phyloP scores from a whole-genome alignment of 1,140 invertebrate species.

The Dreissena rostriformis region DNA sequence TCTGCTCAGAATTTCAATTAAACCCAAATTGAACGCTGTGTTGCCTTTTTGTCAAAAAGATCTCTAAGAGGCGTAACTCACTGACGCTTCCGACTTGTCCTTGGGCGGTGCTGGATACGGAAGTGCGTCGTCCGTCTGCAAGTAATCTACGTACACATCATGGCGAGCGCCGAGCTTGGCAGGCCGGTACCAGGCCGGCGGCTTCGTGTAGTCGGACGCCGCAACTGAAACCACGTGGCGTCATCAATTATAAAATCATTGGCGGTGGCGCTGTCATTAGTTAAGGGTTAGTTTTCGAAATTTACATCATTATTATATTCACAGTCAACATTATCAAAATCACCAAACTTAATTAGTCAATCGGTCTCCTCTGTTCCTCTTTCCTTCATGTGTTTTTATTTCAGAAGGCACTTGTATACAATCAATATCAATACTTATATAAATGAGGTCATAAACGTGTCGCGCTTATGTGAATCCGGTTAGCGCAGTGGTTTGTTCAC shows the following conservation, averaged over 20 bases:
- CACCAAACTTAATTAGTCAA: too few relatives aligned
- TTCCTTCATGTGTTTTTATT: too few relatives aligned
- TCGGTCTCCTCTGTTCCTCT: too few relatives aligned
- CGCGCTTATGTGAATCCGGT: background rate
- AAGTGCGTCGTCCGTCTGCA: conserved; percentile 67
- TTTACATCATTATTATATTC: too few relatives aligned
- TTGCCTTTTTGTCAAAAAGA: too few relatives aligned
- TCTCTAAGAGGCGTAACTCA: conserved; percentile 16
- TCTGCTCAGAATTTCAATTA: background rate
- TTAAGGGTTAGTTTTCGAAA: too few relatives aligned
- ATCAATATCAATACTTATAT: too few relatives aligned
- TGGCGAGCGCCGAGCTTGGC: conserved; percentile 52
- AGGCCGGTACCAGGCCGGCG: conserved; percentile 59
- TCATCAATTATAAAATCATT: background rate
- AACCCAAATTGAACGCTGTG: too few relatives aligned
- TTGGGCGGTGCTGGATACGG: conserved; percentile 63
- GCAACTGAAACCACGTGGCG: conserved; percentile 48
- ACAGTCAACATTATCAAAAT: too few relatives aligned
- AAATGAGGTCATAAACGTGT: background rate
- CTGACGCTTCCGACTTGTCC: conserved; percentile 65
- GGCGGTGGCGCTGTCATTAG: background rate
- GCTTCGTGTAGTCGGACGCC: conserved; percentile 62
- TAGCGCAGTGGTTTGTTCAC: background rate
- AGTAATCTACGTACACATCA: conserved; percentile 63
- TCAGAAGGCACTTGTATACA: too few relatives aligned